A percentile compares a stretch with the other conserved stretches of the same genome.
phyloP scores from a whole-genome alignment of 2,888 invertebrate species.

The Zele albiditarsus region DNA sequence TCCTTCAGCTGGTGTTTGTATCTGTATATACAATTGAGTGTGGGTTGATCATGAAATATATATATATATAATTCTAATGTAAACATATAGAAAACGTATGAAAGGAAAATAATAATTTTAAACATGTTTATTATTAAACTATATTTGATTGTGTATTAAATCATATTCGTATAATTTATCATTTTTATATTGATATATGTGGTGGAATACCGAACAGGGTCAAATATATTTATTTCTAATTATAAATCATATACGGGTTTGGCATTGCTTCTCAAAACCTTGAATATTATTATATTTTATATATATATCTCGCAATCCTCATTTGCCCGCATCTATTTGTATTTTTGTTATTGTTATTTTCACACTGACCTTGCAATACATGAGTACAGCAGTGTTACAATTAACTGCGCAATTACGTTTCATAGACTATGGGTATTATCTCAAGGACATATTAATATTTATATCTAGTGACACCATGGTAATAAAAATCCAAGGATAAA shows the following conservation, averaged over 20 bases:
- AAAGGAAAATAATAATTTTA: no score
- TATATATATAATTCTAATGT: background rate
- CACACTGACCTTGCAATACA: background rate
- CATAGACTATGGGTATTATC: background rate
- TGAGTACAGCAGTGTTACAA: background rate
- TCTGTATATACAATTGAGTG: background rate
- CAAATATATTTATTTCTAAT: background rate
- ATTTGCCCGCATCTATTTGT: constrained; percentile 12
- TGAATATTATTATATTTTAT: background rate
- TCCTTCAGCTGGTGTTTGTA: background rate
- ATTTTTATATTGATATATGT: background rate
- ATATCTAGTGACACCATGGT: background rate
- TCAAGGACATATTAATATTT: constrained; percentile 9
- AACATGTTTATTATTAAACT: no score
- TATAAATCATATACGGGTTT: constrained; percentile 5
- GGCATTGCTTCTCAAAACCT: constrained; percentile 26
- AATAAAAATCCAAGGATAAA: constrained; percentile 15
- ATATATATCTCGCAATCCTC: background rate
- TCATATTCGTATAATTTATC: no score
- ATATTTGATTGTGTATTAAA: no score
- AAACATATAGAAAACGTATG: no score
- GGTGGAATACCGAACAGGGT: background rate
- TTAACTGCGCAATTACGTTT: constrained; percentile 16
- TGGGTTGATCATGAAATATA: background rate
- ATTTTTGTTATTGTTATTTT: background rate